A percentile compares a stretch with the other conserved stretches of the same genome.
Conservation (phyloP, 2,113 vertebrate species). For the Stegastes partitus region DNA sequence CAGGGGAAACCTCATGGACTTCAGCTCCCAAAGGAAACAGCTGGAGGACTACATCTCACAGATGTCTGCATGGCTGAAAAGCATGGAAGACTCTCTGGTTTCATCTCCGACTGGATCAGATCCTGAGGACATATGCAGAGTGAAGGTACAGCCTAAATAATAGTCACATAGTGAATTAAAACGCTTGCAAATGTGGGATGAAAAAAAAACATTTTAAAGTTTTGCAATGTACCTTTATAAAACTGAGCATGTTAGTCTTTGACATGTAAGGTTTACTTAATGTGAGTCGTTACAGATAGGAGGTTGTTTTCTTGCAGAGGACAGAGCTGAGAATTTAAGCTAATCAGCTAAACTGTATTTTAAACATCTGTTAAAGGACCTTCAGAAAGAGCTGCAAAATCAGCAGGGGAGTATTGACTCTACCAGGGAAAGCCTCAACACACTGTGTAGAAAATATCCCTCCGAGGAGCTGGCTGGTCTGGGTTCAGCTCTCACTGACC, state of each 20-base stretch:
- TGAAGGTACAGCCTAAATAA: constrained; percentile 86
- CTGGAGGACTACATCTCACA: constrained; percentile 89
- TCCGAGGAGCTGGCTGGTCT: constrained; percentile 90
- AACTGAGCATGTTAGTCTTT: too few species aligned
- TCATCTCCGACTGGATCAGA: constrained; percentile 82
- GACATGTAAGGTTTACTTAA: too few species aligned
- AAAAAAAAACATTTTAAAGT: too few species aligned
- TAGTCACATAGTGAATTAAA: neutral
- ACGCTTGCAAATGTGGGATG: neutral
- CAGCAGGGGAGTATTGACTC: constrained; percentile 91
- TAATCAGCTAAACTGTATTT: neutral
- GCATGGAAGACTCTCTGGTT: constrained; percentile 87
- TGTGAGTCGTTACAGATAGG: neutral
- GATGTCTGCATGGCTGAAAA: constrained; percentile 87
- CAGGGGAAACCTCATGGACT: constrained; percentile 89
- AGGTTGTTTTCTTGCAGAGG: neutral
- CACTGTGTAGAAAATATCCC: constrained; percentile 93
- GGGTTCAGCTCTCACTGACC: constrained; percentile 87
- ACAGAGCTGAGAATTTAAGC: neutral
- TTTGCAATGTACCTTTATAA: too few species aligned
- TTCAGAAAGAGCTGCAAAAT: constrained; percentile 93
- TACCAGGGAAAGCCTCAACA: constrained; percentile 91
- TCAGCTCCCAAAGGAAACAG: constrained; percentile 87
- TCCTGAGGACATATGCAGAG: constrained; percentile 90
- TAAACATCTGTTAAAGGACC: constrained; percentile 84